Evolutionary conservation across 2,888 invertebrate species (phyloP).

Genomic region (Gymnosoma rotundatum): DNA sequence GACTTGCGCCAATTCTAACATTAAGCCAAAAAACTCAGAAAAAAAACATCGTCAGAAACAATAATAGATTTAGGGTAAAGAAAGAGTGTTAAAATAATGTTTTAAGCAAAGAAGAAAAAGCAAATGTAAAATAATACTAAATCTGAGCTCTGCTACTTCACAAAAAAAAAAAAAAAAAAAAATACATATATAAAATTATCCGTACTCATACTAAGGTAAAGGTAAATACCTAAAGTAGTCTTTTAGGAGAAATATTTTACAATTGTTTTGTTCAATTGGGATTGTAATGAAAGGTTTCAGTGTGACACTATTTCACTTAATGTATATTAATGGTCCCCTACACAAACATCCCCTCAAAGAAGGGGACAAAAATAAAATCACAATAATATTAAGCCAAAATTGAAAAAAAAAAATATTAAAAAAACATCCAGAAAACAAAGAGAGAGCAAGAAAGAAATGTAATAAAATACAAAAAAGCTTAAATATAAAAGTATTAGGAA

Average conservation of each 20-base stretch:
- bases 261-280: slow-evolving; percentile 52
- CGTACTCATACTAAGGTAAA: not conserved
- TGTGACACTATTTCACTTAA: slow-evolving; percentile 67
- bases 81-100: slow-evolving; percentile 19
- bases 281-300: slow-evolving; percentile 65
- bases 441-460: slow-evolving; percentile 11
- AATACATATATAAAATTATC: too few species aligned
- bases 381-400: slow-evolving; percentile 10
- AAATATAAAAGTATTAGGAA: slow-evolving; percentile 50
- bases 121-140: slow-evolving; percentile 41
- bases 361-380: slow-evolving; percentile 3
- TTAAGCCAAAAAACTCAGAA: slow-evolving; percentile 33
- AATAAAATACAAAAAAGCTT: slow-evolving; percentile 20
- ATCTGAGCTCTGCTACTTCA: slow-evolving; percentile 32
- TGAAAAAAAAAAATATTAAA: not conserved
- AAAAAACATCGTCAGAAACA: not conserved
- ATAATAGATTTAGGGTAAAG: slow-evolving; percentile 48
- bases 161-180: not conserved
- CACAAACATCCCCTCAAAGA: not conserved
- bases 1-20: slow-evolving; percentile 55
- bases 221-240: not conserved
- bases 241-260: slow-evolving; percentile 16
- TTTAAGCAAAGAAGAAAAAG: not conserved
- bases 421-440: not conserved
- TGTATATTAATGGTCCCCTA: slow-evolving; percentile 55